These are phyloP conservation scores for Molanna angustata DNA, from an alignment of 2,888 invertebrate species.

Conservation along the genomic window DNA sequence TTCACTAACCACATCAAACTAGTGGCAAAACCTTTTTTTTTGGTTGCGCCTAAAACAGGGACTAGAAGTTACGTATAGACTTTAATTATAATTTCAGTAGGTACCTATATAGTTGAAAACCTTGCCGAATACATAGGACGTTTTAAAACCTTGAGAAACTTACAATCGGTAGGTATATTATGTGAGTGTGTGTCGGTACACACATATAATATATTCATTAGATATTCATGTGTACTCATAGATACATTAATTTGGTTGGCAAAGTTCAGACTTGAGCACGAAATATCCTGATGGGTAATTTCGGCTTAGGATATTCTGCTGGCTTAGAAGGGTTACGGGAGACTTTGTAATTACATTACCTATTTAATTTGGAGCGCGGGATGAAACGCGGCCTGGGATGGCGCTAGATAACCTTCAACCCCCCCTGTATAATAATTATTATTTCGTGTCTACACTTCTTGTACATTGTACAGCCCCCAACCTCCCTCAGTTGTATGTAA, in stretches of 20 bases:
- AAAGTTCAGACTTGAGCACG: conserved; percentile 10
- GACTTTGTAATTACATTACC: conserved; percentile 33
- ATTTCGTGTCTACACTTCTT: conserved; percentile 9
- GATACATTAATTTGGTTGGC: conserved; percentile 3
- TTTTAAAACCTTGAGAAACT: too few relatives aligned
- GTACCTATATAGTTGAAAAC: too few relatives aligned
- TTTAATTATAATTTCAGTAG: too few relatives aligned
- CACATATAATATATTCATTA: too few relatives aligned
- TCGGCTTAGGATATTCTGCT: conserved; percentile 29
- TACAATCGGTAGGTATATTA: too few relatives aligned
- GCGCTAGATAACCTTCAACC: conserved; percentile 9
- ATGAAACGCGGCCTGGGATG: conserved; percentile 11
- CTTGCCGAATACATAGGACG: too few relatives aligned
- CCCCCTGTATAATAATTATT: conserved; percentile 26
- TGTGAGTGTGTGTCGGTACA: too few relatives aligned
- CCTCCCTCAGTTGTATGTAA: conserved; percentile 5
- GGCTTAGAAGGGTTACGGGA: conserved; percentile 29
- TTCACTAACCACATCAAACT: too few relatives aligned
- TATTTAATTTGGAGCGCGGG: conserved; percentile 32
- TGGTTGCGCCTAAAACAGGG: too few relatives aligned
- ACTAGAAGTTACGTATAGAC: too few relatives aligned
- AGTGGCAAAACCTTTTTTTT: too few relatives aligned
- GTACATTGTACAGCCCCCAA: not conserved
- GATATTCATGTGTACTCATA: too few relatives aligned
- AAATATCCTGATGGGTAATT: conserved; percentile 29